These are phyloP conservation scores for Sericinus montela DNA, from an alignment of 2,888 invertebrate genomes.

Conservation along the genomic window DNA sequence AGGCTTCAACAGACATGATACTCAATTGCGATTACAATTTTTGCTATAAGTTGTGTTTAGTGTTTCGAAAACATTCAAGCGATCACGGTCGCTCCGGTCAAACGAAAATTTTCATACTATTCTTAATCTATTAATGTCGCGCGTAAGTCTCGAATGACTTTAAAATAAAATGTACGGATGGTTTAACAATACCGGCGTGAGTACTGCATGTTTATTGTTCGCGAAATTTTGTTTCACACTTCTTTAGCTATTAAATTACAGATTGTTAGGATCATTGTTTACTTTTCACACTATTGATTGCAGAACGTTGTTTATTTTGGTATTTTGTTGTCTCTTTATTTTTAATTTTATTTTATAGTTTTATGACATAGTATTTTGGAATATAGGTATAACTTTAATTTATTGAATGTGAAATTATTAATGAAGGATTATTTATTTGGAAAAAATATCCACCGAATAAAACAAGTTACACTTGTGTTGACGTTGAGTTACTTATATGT, in stretches of 20 bases:
- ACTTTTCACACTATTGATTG: neutral
- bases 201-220: constrained; percentile 29
- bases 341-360: no score
- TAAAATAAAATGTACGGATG: constrained; percentile 36
- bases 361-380: no score
- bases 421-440: no score
- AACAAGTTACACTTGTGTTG: no score
- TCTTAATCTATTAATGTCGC: no score
- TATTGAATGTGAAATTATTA: no score
- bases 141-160: constrained; percentile 8
- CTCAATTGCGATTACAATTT: constrained; percentile 1
- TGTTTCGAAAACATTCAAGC: constrained; percentile 35
- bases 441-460: no score
- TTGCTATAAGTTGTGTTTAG: constrained; percentile 30
- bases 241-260: neutral
- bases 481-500: no score
- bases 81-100: constrained; percentile 27
- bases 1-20: constrained; percentile 27
- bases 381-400: no score
- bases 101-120: no score
- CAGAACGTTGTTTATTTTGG: neutral
- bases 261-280: neutral
- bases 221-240: neutral
- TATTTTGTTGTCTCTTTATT: neutral
- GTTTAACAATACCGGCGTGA: constrained; percentile 38